phyloP scores from a whole-genome alignment of 1,140 invertebrate species.

The Helicoverpa armigera region DNA sequence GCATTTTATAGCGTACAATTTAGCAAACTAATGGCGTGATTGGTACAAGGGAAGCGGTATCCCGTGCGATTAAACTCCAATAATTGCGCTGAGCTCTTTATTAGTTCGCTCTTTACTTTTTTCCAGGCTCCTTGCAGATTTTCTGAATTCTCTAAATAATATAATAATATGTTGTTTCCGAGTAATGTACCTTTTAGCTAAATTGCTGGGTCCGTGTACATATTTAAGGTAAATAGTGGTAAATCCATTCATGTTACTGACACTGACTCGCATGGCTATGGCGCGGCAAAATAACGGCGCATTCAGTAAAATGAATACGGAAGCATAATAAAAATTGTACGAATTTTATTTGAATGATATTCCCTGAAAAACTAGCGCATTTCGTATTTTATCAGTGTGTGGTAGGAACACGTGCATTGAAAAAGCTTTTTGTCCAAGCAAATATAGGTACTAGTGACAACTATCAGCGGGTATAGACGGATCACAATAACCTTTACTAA shows the following conservation, averaged over 20 bases:
- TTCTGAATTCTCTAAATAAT: constrained; percentile 38
- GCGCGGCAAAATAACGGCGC: background rate
- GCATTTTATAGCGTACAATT: constrained; percentile 68
- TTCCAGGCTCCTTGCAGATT: constrained; percentile 21
- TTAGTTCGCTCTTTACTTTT: constrained; percentile 49
- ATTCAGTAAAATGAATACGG: background rate
- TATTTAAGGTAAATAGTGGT: constrained; percentile 14
- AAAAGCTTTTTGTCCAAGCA: background rate
- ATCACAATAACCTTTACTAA: background rate
- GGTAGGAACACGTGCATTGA: background rate
- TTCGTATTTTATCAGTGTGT: background rate
- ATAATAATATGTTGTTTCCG: constrained; percentile 14
- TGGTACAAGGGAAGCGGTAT: constrained; percentile 56
- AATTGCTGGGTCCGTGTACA: constrained; percentile 3
- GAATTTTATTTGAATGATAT: constrained; percentile 4
- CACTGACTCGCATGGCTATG: background rate
- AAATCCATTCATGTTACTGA: background rate
- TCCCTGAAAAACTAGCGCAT: background rate
- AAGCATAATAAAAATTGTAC: background rate
- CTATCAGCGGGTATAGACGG: background rate
- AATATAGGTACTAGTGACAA: background rate
- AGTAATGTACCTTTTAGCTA: constrained; percentile 1
- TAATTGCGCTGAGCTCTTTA: constrained; percentile 52
- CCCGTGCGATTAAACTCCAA: constrained; percentile 55
- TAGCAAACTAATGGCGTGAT: constrained; percentile 64